Evolutionary conservation across 2,113 vertebrate genomes (phyloP).

Genomic region (Rallus limicola): DNA sequence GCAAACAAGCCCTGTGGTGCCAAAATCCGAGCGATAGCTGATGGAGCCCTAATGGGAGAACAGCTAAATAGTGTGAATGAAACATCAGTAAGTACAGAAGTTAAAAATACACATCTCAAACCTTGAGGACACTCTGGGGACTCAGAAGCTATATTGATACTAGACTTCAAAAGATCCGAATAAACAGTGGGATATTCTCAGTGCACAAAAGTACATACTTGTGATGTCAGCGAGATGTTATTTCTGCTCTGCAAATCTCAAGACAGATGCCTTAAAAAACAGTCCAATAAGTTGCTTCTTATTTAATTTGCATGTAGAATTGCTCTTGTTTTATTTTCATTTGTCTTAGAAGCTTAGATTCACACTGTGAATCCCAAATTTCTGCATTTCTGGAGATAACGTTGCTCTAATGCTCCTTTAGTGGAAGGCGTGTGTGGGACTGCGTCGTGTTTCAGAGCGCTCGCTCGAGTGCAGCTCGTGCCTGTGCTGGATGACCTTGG

Average conservation of each 20-base stretch:
- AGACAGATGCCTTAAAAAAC: not conserved
- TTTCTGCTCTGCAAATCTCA: conserved; percentile 26
- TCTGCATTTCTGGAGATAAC: not conserved
- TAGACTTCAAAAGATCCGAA: conserved; percentile 64
- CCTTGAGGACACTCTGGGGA: conserved; percentile 51
- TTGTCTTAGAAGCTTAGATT: not conserved
- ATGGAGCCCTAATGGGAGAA: conserved; percentile 2
- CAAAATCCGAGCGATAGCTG: not conserved
- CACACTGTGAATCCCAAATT: not conserved
- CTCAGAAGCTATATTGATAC: conserved; percentile 59
- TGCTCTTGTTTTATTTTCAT: not conserved
- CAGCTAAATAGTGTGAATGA: conserved; percentile 19
- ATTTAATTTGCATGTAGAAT: not conserved
- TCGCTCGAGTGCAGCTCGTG: not conserved
- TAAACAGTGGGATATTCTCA: conserved; percentile 58
- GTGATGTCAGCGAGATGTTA: conserved; percentile 42
- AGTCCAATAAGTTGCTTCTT: not conserved
- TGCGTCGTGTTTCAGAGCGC: not conserved
- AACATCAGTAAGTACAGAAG: conserved; percentile 44
- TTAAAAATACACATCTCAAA: conserved; percentile 63
- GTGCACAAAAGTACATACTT: conserved; percentile 27
- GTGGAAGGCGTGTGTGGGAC: not conserved
- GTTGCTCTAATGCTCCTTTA: not conserved
- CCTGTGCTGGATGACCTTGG: not conserved
- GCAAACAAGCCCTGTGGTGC: not conserved